Base-by-base conservation (phyloP, 2,888 invertebrate genomes). In the Spisula subtruncata region DNA sequence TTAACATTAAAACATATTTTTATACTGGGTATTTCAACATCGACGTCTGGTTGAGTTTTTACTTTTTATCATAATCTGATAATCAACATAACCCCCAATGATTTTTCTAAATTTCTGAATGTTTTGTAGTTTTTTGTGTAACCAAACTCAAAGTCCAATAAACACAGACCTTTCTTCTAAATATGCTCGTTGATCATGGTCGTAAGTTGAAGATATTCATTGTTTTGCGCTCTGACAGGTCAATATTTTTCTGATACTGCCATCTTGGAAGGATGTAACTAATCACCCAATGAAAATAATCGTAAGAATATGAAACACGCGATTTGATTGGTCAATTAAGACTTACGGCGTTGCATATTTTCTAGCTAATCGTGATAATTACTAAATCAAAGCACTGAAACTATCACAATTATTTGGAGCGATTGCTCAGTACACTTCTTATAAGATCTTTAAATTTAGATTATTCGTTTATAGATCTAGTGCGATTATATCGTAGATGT, bases 261-360 rank as follows among this genome's bases (percentile, higher is more conserved):
- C 85, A 85, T 85, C 5, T 80, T 85, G 56, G 85, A 80, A 84
- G 85, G 85, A 71, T 85, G 85, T 32, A 56, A 56, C 41, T 54
- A 25, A n/a, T 54, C 10, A 8, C 20, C 85, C 85, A 85, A 85
- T 85, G n/a, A 85, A 85, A 85, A 80, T 35, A n/a, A 14, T n/a
- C 16, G 14, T 56, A n/a, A 80, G 32, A 56, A 48, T 48, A 51
- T 80, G 80, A 79, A 35, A 80, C 79, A 14, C 10, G 32, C 25
- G 20, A 25, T 75, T 85, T 54, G 25, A 85, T 85, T 85, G 80
- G 85, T 6, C 48, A 20, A 29, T 4, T 48, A 46, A 46, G 0
- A 0, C 29, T 25, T 25, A 51, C 75, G 71, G 84, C 75, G 75
- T 29, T 6, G 1, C 25, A 66, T 83, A 54, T 51, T 82, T 29